These are phyloP conservation scores for Axis porcinus DNA, from an alignment of 2,113 vertebrate species.

Conservation along the genomic window DNA sequence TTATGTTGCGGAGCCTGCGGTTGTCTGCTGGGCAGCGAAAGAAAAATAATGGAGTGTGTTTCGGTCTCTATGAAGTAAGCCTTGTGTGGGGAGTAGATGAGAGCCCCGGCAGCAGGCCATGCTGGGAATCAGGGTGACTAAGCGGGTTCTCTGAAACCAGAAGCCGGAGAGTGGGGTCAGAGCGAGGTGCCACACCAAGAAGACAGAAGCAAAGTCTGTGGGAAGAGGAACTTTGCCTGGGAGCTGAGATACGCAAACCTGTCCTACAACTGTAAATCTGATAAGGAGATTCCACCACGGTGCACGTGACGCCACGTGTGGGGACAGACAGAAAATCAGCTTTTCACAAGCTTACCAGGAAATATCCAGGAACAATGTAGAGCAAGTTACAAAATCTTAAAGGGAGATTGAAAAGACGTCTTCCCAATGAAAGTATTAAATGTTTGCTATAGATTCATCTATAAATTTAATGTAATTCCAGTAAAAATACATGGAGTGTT, in stretches of 20 bases:
- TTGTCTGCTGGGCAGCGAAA: not conserved
- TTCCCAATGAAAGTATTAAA: not conserved
- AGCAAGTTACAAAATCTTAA: not conserved
- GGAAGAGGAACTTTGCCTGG: not conserved
- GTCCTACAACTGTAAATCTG: not conserved
- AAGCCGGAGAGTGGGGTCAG: slow-evolving; percentile 4
- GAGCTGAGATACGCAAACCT: not conserved
- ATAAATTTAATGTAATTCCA: not conserved
- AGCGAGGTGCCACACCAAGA: not conserved
- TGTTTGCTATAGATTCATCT: not conserved
- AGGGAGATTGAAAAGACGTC: not conserved
- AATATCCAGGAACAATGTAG: not conserved
- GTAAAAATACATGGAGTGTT: not conserved
- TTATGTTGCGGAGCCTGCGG: not conserved
- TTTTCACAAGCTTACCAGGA: not conserved
- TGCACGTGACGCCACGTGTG: not conserved
- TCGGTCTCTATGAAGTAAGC: not conserved
- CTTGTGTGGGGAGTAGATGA: not conserved
- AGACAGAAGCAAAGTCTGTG: not conserved
- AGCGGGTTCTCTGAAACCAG: not conserved
- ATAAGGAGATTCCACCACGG: not conserved
- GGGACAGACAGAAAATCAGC: not conserved
- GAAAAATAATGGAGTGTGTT: not conserved
- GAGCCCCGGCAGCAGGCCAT: not conserved
- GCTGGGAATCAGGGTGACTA: not conserved